These are phyloP conservation scores for Eubasilissa splendida DNA, from an alignment of 2,888 invertebrate genomes.

Conservation along the genomic window DNA sequence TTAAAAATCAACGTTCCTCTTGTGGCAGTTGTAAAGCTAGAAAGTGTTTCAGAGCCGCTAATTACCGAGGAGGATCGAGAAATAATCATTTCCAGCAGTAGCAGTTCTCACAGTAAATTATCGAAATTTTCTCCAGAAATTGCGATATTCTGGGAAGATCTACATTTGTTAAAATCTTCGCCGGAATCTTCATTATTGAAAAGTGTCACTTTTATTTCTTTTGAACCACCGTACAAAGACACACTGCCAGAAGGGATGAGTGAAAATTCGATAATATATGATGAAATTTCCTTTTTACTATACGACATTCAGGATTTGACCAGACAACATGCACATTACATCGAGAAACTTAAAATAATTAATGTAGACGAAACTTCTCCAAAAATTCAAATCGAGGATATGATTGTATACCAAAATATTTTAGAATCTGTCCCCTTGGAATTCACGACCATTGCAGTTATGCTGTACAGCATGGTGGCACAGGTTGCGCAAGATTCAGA, in stretches of 20 bases:
- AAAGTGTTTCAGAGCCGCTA: constrained; percentile 3
- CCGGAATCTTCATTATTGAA: constrained; percentile 62
- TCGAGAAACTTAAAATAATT: constrained; percentile 68
- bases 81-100: background rate
- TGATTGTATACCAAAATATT: constrained; percentile 29
- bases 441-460: constrained; percentile 11
- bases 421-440: constrained; percentile 33
- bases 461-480: constrained; percentile 27
- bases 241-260: constrained; percentile 62
- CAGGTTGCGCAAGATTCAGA: constrained; percentile 21
- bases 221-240: constrained; percentile 65
- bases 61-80: constrained; percentile 6
- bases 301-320: constrained; percentile 73
- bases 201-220: constrained; percentile 68
- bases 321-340: constrained; percentile 68
- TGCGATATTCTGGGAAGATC: constrained; percentile 40
- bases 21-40: constrained; percentile 41
- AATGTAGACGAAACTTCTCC: constrained; percentile 62
- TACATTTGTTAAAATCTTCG: constrained; percentile 59
- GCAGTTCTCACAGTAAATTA: constrained; percentile 14
- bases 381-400: background rate
- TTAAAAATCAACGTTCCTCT: constrained; percentile 39
- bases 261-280: constrained; percentile 67
- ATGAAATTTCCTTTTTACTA: constrained; percentile 69
- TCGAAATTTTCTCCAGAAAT: constrained; percentile 34